phyloP scores from a whole-genome alignment of 2,888 invertebrate genomes.

The Agonum fuliginosum region DNA sequence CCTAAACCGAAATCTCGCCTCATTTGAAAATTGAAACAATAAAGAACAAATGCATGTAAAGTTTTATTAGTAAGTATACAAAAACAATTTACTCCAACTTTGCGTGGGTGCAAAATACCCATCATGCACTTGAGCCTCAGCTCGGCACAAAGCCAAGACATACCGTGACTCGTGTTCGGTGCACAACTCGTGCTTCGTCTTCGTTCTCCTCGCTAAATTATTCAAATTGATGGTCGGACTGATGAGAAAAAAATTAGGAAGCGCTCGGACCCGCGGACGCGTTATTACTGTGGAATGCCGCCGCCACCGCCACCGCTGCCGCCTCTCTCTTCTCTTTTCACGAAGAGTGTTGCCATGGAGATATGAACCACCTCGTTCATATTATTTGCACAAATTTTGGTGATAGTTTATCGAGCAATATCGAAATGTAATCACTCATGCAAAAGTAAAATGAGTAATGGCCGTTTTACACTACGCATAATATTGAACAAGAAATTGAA shows the following conservation, averaged over 20 bases:
- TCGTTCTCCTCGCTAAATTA: conserved; percentile 65
- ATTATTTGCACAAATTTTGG: neutral
- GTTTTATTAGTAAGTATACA: too few species aligned
- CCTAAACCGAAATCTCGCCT: too few species aligned
- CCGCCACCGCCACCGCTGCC: neutral
- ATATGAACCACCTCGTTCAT: too few species aligned
- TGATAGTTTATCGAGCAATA: too few species aligned
- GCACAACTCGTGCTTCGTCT: conserved; percentile 14
- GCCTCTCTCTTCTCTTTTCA: neutral
- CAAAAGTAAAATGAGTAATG: too few species aligned
- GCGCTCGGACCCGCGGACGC: conserved; percentile 64
- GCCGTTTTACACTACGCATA: too few species aligned
- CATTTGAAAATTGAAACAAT: too few species aligned
- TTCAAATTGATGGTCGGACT: conserved; percentile 67
- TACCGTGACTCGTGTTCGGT: neutral
- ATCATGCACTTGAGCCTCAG: neutral
- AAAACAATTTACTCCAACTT: too few species aligned
- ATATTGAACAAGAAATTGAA: too few species aligned
- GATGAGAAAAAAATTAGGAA: conserved; percentile 70
- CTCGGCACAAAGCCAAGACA: neutral
- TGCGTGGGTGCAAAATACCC: conserved; percentile 30
- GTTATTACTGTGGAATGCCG: conserved; percentile 68
- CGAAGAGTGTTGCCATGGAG: neutral
- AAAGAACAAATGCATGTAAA: too few species aligned
- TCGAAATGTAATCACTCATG: too few species aligned